Conservation (phyloP, 2,113 vertebrate species). For the Corvus moneduloides region DNA sequence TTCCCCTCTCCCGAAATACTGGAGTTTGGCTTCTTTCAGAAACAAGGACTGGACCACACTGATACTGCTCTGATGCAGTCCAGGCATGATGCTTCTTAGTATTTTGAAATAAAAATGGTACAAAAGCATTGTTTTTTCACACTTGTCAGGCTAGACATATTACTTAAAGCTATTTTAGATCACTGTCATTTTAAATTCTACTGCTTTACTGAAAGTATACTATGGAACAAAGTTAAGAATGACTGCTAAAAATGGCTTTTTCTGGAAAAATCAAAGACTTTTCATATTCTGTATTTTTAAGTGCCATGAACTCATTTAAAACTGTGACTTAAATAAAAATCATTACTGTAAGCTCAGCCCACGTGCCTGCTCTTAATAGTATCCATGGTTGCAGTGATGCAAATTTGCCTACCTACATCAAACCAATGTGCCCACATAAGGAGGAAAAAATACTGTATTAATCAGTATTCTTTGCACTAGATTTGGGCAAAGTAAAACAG, state of each 20-base stretch:
- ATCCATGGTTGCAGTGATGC: constrained; percentile 81
- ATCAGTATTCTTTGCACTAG: constrained; percentile 48
- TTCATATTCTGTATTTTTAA: constrained; percentile 34
- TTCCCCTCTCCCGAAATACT: not conserved
- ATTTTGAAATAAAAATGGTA: not conserved
- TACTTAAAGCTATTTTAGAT: not conserved
- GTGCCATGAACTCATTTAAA: constrained; percentile 43
- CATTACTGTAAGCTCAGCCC: constrained; percentile 64
- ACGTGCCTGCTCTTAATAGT: constrained; percentile 72
- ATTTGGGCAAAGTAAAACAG: constrained; percentile 7
- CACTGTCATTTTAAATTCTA: not conserved
- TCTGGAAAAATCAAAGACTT: not conserved
- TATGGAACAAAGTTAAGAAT: not conserved
- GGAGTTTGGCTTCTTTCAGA: not conserved
- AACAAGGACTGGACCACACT: not conserved
- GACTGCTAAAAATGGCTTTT: not conserved
- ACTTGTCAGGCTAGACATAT: not conserved
- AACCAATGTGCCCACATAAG: constrained; percentile 67
- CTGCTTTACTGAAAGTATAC: not conserved
- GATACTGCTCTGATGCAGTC: not conserved
- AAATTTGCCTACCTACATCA: constrained; percentile 74
- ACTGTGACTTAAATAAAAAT: constrained; percentile 62
- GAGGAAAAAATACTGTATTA: constrained; percentile 48
- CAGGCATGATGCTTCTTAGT: not conserved
- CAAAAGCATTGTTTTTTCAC: not conserved